Percentiles rank a stretch among this genome's conserved stretches.
phyloP scores from a whole-genome alignment of 2,888 invertebrate species.

The Creontiades dilutus region DNA sequence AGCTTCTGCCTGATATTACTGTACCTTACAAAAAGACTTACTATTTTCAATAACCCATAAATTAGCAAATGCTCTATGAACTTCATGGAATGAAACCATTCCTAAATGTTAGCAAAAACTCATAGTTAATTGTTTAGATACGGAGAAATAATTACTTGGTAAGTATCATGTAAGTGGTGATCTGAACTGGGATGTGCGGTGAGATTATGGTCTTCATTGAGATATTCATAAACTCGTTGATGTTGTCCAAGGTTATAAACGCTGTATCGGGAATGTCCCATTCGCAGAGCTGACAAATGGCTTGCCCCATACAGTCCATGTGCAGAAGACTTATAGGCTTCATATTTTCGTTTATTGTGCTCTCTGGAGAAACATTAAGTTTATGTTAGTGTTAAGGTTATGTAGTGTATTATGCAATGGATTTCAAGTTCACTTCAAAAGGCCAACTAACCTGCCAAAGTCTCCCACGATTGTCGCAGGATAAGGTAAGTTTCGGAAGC shows the following conservation, averaged over 20 bases:
- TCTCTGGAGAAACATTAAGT: slow-evolving; percentile 40
- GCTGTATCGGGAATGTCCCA: slow-evolving; percentile 40
- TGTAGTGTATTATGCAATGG: not conserved
- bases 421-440: not conserved
- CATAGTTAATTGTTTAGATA: too few species aligned
- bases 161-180: slow-evolving; percentile 76
- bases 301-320: slow-evolving; percentile 54
- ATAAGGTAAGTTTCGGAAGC: slow-evolving; percentile 82
- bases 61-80: too few species aligned
- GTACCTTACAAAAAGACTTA: too few species aligned
- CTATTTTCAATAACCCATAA: too few species aligned
- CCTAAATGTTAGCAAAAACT: too few species aligned
- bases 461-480: slow-evolving; percentile 81
- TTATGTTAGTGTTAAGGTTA: not conserved
- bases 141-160: slow-evolving; percentile 73
- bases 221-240: slow-evolving; percentile 50
- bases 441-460: slow-evolving; percentile 79
- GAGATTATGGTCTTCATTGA: slow-evolving; percentile 73
- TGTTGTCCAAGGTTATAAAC: slow-evolving; percentile 25
- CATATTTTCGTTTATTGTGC: slow-evolving; percentile 38
- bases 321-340: slow-evolving; percentile 54
- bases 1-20: too few species aligned
- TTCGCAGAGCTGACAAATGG: slow-evolving; percentile 62
- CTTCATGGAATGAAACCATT: too few species aligned
- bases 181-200: slow-evolving; percentile 77